These are phyloP conservation scores for Ganaspis sp. DNA, from an alignment of 1,140 invertebrate species.

Conservation along the genomic window DNA sequence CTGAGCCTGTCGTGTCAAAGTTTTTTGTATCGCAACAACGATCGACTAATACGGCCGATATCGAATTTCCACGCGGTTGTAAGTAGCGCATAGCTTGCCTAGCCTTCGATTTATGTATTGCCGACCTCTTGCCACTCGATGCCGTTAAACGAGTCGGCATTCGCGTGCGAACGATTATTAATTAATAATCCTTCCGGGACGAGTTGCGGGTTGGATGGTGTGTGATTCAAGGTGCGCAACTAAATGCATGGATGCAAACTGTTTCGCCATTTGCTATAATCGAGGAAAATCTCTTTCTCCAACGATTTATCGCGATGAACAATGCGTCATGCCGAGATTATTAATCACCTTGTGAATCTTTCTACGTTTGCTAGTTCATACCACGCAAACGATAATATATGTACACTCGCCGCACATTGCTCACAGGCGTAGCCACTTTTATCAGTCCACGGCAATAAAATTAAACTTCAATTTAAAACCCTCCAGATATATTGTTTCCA, in stretches of 20 bases:
- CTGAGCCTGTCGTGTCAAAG: constrained; percentile 22
- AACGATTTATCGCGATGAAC: constrained; percentile 22
- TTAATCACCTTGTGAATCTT: constrained; percentile 27
- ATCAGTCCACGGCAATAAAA: constrained; percentile 5
- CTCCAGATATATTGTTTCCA: neutral
- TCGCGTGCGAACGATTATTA: constrained; percentile 30
- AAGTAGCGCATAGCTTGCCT: constrained; percentile 10
- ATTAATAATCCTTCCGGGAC: constrained; percentile 30
- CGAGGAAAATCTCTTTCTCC: constrained; percentile 24
- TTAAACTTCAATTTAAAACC: constrained; percentile 18
- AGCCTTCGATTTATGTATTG: constrained; percentile 27
- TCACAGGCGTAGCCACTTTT: constrained; percentile 14
- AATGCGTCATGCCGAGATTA: constrained; percentile 27
- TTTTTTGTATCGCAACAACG: constrained; percentile 19
- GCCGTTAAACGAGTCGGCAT: constrained; percentile 30
- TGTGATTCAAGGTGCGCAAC: constrained; percentile 6
- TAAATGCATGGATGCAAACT: constrained; percentile 24
- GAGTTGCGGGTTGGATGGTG: neutral
- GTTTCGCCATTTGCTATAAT: constrained; percentile 25
- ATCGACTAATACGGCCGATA: constrained; percentile 28
- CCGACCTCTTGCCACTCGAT: constrained; percentile 30
- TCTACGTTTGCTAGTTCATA: neutral
- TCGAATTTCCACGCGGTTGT: constrained; percentile 21
- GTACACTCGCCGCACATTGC: neutral
- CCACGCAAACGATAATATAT: constrained; percentile 14